Evolutionary conservation across 2,888 invertebrate species (phyloP), one percentile per base, ranked within the genome.

Genomic region (Allacma fusca): DNA sequence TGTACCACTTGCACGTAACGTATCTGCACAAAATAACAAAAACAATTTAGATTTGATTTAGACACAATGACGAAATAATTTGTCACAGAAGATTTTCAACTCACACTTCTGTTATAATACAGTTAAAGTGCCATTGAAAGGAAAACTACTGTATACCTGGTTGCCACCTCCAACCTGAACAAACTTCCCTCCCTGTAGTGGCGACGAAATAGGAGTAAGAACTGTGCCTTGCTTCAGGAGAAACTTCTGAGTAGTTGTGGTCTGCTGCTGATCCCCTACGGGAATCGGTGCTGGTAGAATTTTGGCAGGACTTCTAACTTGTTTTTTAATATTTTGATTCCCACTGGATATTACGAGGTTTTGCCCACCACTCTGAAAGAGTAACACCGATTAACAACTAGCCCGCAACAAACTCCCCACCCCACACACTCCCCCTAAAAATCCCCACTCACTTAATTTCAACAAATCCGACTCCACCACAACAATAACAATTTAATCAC

Each of bases 1-100:
- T 78, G 80, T 40, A 93, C 90, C 80, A 93, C 88, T 81, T 92
- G 89, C 21, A 93, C 92, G 85, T 92, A 93, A 85, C 93, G 93
- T 79, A 93, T 89, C 78, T 81, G 70, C 69, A 59, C 7, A 67
- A 16, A 50, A 50, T 9, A 40, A 40, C 13, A 40, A 13, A 40
- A 9, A 40, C 40, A 40, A 40, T 40, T 9, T 40, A 9, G 5
- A 9, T 50, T 12, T 50, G 16, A 12, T 5, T 65, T n/a, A 26
- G 9, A 12, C 28, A 65, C 28, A 5, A 65, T 5, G 65, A 65
- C n/a, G n/a, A n/a, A n/a, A n/a, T n/a, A n/a, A n/a, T n/a, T n/a
- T n/a, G n/a, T n/a, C n/a, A n/a, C n/a, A n/a, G n/a, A n/a, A n/a
- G n/a, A n/a, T n/a, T n/a, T n/a, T n/a, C n/a, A n/a, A n/a, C n/a